These are phyloP conservation scores for Holothuria leucospilota DNA, from an alignment of 53 echinoderm and acorn worm genomes.

Conservation along the genomic window DNA sequence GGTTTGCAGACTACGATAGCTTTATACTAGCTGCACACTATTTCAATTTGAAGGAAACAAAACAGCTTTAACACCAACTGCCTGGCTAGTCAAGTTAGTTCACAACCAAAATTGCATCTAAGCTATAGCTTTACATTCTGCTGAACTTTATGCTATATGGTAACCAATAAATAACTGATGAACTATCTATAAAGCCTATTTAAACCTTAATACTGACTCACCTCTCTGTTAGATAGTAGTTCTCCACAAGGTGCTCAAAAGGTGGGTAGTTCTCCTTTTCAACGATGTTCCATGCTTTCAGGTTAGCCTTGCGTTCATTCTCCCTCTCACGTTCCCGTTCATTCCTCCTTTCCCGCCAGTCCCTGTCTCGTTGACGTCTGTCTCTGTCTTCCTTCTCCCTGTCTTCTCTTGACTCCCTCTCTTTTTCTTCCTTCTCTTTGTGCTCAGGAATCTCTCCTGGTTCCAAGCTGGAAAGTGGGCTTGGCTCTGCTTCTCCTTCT, in stretches of 20 bases:
- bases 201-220: conserved; percentile 38
- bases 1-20: too few relatives aligned
- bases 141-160: too few relatives aligned
- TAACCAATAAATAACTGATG: too few relatives aligned
- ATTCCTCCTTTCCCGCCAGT: conserved; percentile 45
- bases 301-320: conserved; percentile 42
- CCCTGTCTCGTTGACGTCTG: conserved; percentile 19
- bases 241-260: conserved; percentile 81
- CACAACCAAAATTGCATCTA: too few relatives aligned
- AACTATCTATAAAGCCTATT: too few relatives aligned
- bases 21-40: too few relatives aligned
- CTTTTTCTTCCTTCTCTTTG: conserved; percentile 6
- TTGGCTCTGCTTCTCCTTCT: not conserved
- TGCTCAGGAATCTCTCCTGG: conserved; percentile 26
- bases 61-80: too few relatives aligned
- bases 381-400: conserved; percentile 44
- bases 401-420: not conserved
- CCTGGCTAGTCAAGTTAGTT: too few relatives aligned
- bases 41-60: too few relatives aligned
- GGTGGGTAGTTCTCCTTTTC: conserved; percentile 67
- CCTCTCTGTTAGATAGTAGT: conserved; percentile 93
- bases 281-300: conserved; percentile 79
- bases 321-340: conserved; percentile 59
- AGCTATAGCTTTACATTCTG: too few relatives aligned
- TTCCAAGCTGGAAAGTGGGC: conserved; percentile 6